Conservation (phyloP, 2,797 vertebrate genomes). For the Sebastes vulpes region DNA sequence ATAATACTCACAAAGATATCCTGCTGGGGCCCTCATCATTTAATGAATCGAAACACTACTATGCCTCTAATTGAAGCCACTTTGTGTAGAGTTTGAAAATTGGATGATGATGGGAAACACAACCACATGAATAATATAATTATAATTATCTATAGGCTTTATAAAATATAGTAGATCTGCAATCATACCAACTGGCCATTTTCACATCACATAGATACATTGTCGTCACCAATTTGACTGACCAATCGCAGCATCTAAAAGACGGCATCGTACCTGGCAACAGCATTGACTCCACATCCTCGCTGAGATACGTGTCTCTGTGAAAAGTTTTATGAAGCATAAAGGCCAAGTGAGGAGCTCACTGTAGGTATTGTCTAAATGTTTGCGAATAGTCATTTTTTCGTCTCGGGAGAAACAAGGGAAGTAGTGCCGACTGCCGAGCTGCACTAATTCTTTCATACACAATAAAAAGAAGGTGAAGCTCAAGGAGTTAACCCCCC, state of each 20-base stretch:
- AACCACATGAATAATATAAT: background rate
- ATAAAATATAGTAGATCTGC: background rate
- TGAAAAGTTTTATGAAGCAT: background rate
- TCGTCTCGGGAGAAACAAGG: background rate
- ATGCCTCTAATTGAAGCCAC: background rate
- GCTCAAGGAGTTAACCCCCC: conserved; percentile 18
- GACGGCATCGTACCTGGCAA: background rate
- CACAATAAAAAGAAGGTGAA: conserved; percentile 30
- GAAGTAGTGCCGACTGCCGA: background rate
- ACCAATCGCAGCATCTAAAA: background rate
- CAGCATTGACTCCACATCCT: background rate
- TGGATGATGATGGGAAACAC: background rate
- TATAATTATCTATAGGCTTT: background rate
- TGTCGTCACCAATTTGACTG: background rate
- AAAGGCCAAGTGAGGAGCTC: background rate
- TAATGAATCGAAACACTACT: background rate
- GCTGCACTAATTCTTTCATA: conserved; percentile 16
- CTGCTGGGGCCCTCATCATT: background rate
- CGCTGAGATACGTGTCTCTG: background rate
- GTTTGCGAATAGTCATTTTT: background rate
- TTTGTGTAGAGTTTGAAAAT: background rate
- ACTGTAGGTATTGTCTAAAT: background rate
- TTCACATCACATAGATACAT: background rate
- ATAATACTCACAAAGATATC: background rate
- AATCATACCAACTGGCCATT: background rate